Base-by-base conservation (phyloP, 2,797 vertebrate genomes). In the Rachycentron canadum region DNA sequence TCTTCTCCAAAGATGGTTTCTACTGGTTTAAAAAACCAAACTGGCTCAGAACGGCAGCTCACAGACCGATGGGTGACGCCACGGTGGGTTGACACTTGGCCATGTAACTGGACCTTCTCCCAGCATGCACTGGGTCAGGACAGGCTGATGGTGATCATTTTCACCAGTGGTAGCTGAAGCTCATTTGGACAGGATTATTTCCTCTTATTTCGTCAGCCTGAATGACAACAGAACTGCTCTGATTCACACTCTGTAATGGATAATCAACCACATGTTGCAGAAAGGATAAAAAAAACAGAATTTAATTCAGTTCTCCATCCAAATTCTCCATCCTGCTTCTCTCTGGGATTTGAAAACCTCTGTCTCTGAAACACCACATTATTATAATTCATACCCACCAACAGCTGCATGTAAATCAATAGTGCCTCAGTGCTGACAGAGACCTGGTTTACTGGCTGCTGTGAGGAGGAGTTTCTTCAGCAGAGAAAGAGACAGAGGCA, bases 321-420 rank as follows among this genome's bases (percentile, higher is more conserved):
- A 70, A 52, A 45, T 12, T 28, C 52, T 40, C 52, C n/a, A n/a
- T n/a, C n/a, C n/a, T 52, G 56, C 6, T 25, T 25, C 74, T 73
- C 58, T 0, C 28, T 40, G 73, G 63, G 73, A 68, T 69, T 64
- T 63, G 7, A 76, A 72, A 68, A 53, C 14, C 52, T 69, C 45
- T 69, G 5, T 32, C 56, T 26, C 45, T 11, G 11, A 55, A 60
- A 34, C 34, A 19, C 6, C 40, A 10, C 74, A 69, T 69, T 64
- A 69, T 17, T 65, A 69, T 21, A 73, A 65, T 74, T 82, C 74
- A 69, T 9, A n/a, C 26, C 64, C 32, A 43, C 4, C 59, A 36
- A 26, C 38, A 17, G 61, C 60, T 61, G 70, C 80, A 73, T 66
- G 45, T 52, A 49, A 53, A 69, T 73, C 74, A 34, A 55, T 12